Percentiles rank a stretch among this genome's conserved stretches.
Conservation (phyloP, 1,140 invertebrate genomes). For the Bombus impatiens region DNA sequence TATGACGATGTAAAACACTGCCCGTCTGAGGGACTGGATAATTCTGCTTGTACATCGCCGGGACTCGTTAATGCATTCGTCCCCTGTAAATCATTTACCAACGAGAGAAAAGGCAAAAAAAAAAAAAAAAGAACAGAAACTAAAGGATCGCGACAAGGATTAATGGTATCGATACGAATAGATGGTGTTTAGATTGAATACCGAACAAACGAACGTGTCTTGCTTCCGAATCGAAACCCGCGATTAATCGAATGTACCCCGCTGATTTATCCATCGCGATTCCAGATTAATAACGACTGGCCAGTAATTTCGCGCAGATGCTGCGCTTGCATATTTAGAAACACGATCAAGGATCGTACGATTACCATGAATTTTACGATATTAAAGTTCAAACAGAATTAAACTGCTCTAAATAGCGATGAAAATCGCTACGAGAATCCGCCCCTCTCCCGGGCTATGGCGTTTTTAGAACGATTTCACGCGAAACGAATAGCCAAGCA, state of each 20-base stretch:
- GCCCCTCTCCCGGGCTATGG: neutral
- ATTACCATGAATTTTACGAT: neutral
- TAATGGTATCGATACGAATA: neutral
- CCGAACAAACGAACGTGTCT: neutral
- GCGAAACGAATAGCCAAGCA: slow-evolving; percentile 22
- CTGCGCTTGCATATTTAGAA: neutral
- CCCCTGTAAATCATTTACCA: neutral
- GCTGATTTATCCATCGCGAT: neutral
- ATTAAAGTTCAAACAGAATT: slow-evolving; percentile 11
- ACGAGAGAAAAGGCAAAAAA: too few relatives aligned
- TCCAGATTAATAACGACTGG: neutral
- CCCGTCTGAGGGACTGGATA: neutral
- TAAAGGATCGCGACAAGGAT: neutral
- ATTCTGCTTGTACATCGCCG: neutral
- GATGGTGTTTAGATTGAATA: neutral
- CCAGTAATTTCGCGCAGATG: neutral
- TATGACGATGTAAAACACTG: neutral
- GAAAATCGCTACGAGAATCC: neutral
- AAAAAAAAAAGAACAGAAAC: too few relatives aligned
- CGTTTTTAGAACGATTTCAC: slow-evolving; percentile 7
- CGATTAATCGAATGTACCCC: slow-evolving; percentile 5
- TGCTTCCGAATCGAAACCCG: neutral
- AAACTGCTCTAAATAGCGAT: neutral
- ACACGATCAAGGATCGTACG: neutral
- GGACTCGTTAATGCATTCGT: neutral